Evolutionary conservation across 2,888 invertebrate genomes (phyloP), one percentile per base, ranked within the genome.

Genomic region (Chydorus sphaericus): DNA sequence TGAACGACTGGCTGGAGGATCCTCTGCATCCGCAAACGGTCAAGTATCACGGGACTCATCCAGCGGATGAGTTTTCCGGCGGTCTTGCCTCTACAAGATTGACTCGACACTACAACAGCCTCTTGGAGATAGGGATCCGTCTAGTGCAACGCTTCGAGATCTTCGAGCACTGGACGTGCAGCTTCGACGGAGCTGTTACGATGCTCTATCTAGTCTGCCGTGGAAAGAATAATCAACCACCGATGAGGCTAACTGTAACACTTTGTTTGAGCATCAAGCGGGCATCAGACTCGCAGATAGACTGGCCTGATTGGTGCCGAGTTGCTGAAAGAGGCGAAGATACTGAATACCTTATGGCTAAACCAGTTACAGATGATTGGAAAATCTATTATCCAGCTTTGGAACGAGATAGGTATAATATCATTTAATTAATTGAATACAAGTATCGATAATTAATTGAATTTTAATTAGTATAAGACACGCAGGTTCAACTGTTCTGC

Each of bases 351-450:
- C 28, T 44, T 23, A 28, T 14, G 14, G 44, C 23, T 20, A 44
- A 44, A 44, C 44, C 44, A 11, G 26, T 1, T 5, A 23, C 10
- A 28, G 44, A 44, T 8, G 44, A 28, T 23, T 44, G 44, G 44
- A 23, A 28, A 14, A 11, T 28, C n/a, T 26, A 26, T 44, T 44
- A 44, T 44, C 44, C 44, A 16, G 44, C 44, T n/a, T 10, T 44
- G 44, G 44, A 44, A 44, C 44, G 44, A 23, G 44, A 44, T 44
- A 44, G n/a, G n/a, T n/a, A n/a, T n/a, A n/a, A n/a, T n/a, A n/a
- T n/a, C n/a, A n/a, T n/a, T n/a, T n/a, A n/a, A n/a, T n/a, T n/a
- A n/a, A n/a, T n/a, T n/a, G n/a, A n/a, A n/a, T n/a, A n/a, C n/a
- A n/a, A n/a, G n/a, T n/a, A n/a, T n/a, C n/a, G n/a, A n/a, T n/a